These are phyloP conservation scores for Plemyria rubiginata DNA, from an alignment of 2,888 invertebrate species.

Conservation along the genomic window DNA sequence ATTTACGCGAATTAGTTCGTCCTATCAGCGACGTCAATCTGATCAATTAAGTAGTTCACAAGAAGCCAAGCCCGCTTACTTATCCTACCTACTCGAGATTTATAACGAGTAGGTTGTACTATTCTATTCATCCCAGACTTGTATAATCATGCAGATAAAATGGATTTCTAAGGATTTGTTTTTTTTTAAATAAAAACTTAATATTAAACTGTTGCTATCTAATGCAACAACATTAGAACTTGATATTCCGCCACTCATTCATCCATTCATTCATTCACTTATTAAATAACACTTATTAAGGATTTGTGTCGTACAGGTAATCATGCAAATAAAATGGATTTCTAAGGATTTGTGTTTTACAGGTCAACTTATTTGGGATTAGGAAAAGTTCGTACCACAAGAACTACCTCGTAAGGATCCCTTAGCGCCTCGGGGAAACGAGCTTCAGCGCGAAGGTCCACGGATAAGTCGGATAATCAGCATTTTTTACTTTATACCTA, in stretches of 20 bases:
- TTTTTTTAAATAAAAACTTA: too few relatives aligned
- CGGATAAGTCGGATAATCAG: too few relatives aligned
- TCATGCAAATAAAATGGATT: background rate
- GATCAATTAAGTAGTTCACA: slow-evolving; percentile 6
- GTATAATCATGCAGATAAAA: background rate
- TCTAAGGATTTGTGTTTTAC: background rate
- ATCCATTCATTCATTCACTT: too few relatives aligned
- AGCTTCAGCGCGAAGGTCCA: too few relatives aligned
- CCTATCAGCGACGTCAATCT: background rate
- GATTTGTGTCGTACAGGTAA: too few relatives aligned
- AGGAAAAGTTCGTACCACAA: background rate
- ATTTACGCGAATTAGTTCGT: background rate
- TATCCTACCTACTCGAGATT: background rate
- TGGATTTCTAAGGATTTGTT: background rate
- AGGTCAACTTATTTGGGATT: background rate
- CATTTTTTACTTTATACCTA: too few relatives aligned
- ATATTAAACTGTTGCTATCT: too few relatives aligned
- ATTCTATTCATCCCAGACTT: background rate
- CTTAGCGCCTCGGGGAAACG: too few relatives aligned
- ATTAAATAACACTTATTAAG: too few relatives aligned
- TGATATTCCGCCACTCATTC: too few relatives aligned
- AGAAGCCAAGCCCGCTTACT: background rate
- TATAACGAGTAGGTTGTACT: background rate
- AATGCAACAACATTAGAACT: too few relatives aligned
- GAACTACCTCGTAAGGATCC: too few relatives aligned